phyloP scores from a whole-genome alignment of 2,113 vertebrate species.

The Hipposideros armiger region DNA sequence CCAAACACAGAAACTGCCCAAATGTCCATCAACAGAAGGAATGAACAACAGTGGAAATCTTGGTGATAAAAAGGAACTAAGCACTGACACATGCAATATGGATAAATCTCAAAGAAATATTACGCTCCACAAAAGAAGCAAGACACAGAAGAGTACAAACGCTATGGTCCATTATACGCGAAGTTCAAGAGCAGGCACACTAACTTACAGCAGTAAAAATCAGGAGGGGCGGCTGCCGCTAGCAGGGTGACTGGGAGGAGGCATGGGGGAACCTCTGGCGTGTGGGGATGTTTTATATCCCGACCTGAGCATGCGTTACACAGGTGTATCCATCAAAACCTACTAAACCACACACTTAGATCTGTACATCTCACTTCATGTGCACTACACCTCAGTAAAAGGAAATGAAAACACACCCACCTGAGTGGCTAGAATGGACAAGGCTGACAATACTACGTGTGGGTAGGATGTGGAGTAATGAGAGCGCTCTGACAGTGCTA shows the following conservation, averaged over 20 bases:
- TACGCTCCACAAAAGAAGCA: neutral
- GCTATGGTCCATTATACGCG: neutral
- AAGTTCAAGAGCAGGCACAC: neutral
- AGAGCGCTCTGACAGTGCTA: rapidly evolving
- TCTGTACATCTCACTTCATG: neutral
- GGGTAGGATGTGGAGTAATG: rapidly evolving
- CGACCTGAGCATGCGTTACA: neutral
- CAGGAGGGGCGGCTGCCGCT: neutral
- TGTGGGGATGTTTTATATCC: neutral
- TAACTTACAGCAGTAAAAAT: neutral
- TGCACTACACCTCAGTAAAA: no score
- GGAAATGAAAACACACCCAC: neutral
- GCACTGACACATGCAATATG: neutral
- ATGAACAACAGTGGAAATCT: neutral
- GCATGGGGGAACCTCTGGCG: neutral
- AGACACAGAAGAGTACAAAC: neutral
- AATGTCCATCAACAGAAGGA: neutral
- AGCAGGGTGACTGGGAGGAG: neutral
- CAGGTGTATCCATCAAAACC: neutral
- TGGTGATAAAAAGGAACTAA: no score
- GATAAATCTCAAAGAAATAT: neutral
- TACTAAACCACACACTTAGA: no score
- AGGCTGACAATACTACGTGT: neutral
- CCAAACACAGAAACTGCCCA: neutral
- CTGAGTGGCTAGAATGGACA: neutral